Base-by-base conservation (phyloP, 2,888 invertebrate genomes). In the Icerya purchasi region DNA sequence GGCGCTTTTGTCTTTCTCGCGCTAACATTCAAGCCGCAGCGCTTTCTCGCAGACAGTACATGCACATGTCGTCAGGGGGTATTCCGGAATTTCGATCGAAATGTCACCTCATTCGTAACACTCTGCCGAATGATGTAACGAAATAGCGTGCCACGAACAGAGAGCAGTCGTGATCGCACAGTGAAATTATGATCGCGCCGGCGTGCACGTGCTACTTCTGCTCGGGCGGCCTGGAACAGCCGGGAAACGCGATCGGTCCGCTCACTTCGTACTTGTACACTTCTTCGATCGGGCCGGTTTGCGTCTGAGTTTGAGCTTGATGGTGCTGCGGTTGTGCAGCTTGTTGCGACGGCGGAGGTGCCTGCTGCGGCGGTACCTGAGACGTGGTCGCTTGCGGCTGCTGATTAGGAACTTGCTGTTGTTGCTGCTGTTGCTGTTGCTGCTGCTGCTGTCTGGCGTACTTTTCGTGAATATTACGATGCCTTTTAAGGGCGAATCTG, bases 401-500 rank as follows among this genome's bases (percentile, higher is more conserved):
- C 19, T 52, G 62, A 55, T 57, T 61, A 53, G 53, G 71, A 36
- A 36, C 36, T 22, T 66, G 68, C 64, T 62, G 67, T 52, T 64
- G 68, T 60, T 65, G 63, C 24, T 62, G 65, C 53, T 65, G 63
- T 20, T 65, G 65, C 54, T 66, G 65, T 58, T 65, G 58, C 62
- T 65, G 66, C 22, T 66, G 62, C 36, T 65, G 65, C 3, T 67
- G 67, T 54, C 68, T 64, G 19, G 85, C 87, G 69, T 88, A 89
- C 73, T 89, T 88, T 67, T 88, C 87, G 71, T 89, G 89, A 66
- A 89, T 88, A 65, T 85, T 84, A 65, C 87, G 77, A 70, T 89
- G 89, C 63, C 89, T 77, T 69, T 89, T 89, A 62, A 89, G 74
- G 22, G 89, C 88, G 70, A 89, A 88, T 64, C 88, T 78, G 72